Evolutionary conservation across 2,797 vertebrate genomes (phyloP), one percentile per base, ranked within the genome.

Genomic region (Cyprinella venusta): DNA sequence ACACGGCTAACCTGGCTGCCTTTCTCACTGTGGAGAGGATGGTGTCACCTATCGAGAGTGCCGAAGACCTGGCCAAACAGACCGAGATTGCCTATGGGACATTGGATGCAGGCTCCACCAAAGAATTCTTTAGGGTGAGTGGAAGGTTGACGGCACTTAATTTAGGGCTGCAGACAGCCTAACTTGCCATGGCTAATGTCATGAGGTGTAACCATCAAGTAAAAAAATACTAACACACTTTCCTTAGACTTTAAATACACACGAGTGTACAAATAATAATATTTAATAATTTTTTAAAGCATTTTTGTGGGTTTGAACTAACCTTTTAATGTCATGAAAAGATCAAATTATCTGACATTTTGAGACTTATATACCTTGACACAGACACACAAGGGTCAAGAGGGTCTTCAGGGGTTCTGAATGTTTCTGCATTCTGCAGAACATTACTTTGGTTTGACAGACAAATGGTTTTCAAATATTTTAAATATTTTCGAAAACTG

Each of bases 21-120:
- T 99, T 99, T 93, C 95, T 99, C 91, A 99, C 98, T 0, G 98
- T 99, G 81, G 98, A 99, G 93, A 95, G 98, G 90, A 99, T 99
- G 98, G 98, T 99, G 84, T 99, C 98, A 83, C 98, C 98, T 76
- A 99, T 99, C 50, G 98, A 99, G 91, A 97, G 98, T 85, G 98
- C 98, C 5, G 98, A 99, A 88, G 98, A 99, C 89, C 94, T 99
- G 87, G 98, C 97, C 87, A 99, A 99, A 90, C 98, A 99, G 94
- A 96, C 97, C 68, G 97, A 99, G 90, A 99, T 99, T 84, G 96
- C 97, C 84, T 99, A 99, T 79, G 98, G 98, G 54, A 99, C 98
- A 15, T 93, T 99, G 92, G 98, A 99, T 92, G 97, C 97, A 88
- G 98, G 98, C 90, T 99, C 98, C 84, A 99, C 98, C 88, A 99